Conservation (phyloP, 2,797 vertebrate genomes). For the Microctenopoma steveboyesi region DNA sequence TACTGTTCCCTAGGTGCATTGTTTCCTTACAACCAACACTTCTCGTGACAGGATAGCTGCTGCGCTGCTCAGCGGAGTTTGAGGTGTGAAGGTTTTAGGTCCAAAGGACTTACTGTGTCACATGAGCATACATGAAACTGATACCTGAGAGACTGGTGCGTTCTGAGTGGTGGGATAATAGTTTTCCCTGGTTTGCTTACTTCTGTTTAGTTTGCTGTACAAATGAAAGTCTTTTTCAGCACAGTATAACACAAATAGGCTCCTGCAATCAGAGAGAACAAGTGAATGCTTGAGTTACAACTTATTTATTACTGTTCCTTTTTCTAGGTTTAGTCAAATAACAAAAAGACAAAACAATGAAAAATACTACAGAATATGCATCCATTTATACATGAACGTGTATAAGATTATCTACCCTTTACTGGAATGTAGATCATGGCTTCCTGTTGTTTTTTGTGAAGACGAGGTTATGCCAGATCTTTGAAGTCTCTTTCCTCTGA, state of each 20-base stretch:
- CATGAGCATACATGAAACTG: slow-evolving; percentile 59
- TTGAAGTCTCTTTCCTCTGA: slow-evolving; percentile 68
- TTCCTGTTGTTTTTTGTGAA: slow-evolving; percentile 64
- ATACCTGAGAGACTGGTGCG: slow-evolving; percentile 64
- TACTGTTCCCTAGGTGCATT: slow-evolving; percentile 78
- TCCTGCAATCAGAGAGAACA: slow-evolving; percentile 72
- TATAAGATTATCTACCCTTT: slow-evolving; percentile 78
- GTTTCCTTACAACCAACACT: slow-evolving; percentile 73
- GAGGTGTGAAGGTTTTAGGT: slow-evolving; percentile 53
- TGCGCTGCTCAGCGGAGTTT: slow-evolving; percentile 58
- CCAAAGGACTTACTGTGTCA: slow-evolving; percentile 61
- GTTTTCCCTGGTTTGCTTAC: slow-evolving; percentile 63
- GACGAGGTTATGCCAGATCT: slow-evolving; percentile 71
- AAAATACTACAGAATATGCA: slow-evolving; percentile 78
- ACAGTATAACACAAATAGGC: slow-evolving; percentile 72
- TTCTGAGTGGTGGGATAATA: slow-evolving; percentile 59
- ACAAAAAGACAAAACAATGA: slow-evolving; percentile 55
- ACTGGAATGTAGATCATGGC: slow-evolving; percentile 83
- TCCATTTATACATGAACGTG: slow-evolving; percentile 75
- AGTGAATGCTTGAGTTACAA: slow-evolving; percentile 78
- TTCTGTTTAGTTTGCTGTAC: slow-evolving; percentile 67
- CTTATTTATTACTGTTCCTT: slow-evolving; percentile 81
- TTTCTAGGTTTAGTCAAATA: slow-evolving; percentile 76
- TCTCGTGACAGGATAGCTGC: slow-evolving; percentile 68
- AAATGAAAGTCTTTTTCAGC: slow-evolving; percentile 68